Conservation (phyloP, 2,888 invertebrate genomes). For the Coelinius sp. region DNA sequence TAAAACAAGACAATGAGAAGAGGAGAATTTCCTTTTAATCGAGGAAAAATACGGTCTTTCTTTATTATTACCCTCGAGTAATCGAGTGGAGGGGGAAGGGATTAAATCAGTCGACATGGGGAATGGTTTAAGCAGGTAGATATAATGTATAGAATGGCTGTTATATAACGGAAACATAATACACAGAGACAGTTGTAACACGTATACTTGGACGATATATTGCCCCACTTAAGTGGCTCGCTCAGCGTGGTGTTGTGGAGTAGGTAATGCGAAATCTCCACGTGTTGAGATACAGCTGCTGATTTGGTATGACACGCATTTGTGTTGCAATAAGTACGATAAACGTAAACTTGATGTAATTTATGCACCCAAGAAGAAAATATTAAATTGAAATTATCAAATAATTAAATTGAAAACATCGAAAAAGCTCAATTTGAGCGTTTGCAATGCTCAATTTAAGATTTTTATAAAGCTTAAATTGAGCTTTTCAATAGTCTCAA, state of each 20-base stretch:
- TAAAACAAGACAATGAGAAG: not conserved
- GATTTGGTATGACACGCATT: conserved; percentile 1
- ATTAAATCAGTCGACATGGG: conserved; percentile 56
- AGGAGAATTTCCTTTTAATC: not conserved
- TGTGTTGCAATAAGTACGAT: not conserved
- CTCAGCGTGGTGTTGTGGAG: conserved; percentile 44
- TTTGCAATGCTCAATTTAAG: too few species aligned
- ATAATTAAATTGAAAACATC: too few species aligned
- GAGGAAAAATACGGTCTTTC: conserved; percentile 18
- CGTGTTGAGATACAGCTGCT: conserved; percentile 20
- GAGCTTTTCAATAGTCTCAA: too few species aligned
- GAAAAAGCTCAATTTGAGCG: too few species aligned
- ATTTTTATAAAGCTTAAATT: too few species aligned
- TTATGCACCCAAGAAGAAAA: not conserved
- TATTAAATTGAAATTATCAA: not conserved
- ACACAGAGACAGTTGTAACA: conserved; percentile 64
- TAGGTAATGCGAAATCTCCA: conserved; percentile 26
- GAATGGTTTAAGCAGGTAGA: conserved; percentile 64
- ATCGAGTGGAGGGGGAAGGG: conserved; percentile 3
- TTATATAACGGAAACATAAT: conserved; percentile 58
- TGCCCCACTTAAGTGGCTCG: conserved; percentile 60
- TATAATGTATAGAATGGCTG: conserved; percentile 48
- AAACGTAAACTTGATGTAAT: not conserved
- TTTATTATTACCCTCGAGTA: conserved; percentile 36
- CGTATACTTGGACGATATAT: conserved; percentile 63